A percentile compares a stretch with the other conserved stretches of the same genome.
Evolutionary conservation across 2,797 vertebrate genomes (phyloP).

Genomic region (Perodicticus potto): DNA sequence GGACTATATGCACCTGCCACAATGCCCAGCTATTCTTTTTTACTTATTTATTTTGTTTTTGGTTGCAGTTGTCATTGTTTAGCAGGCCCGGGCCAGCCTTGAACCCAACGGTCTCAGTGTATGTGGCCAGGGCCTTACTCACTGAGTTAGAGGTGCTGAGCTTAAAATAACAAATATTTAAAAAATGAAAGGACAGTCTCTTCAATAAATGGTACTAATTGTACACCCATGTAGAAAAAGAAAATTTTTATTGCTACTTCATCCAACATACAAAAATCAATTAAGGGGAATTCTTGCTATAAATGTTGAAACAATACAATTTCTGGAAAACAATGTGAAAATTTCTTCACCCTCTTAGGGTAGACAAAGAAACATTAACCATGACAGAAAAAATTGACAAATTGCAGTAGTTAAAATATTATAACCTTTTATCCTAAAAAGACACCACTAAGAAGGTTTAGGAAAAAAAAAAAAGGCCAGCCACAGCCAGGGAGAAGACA

Average conservation of each 20-base stretch:
- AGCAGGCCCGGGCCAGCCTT: too few species aligned
- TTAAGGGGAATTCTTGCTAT: neutral
- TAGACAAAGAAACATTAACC: neutral
- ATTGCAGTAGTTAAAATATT: neutral
- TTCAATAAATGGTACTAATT: neutral
- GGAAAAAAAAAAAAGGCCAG: too few species aligned
- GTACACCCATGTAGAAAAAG: neutral
- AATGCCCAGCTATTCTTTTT: too few species aligned
- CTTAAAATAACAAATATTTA: neutral
- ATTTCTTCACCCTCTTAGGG: neutral
- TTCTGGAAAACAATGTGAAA: neutral
- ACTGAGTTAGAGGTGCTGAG: too few species aligned
- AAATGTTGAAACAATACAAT: neutral
- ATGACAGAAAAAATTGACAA: neutral
- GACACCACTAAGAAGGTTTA: neutral
- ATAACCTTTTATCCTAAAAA: neutral
- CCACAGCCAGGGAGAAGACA: neutral
- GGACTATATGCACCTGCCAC: too few species aligned
- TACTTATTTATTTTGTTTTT: too few species aligned
- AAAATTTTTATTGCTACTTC: neutral
- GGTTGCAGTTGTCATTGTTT: too few species aligned
- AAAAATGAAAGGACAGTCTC: neutral
- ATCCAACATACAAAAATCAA: neutral
- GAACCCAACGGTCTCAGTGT: too few species aligned
- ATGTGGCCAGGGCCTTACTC: too few species aligned